Base-by-base conservation (phyloP, 2,797 vertebrate species). In the Brachymystax lenok region DNA sequence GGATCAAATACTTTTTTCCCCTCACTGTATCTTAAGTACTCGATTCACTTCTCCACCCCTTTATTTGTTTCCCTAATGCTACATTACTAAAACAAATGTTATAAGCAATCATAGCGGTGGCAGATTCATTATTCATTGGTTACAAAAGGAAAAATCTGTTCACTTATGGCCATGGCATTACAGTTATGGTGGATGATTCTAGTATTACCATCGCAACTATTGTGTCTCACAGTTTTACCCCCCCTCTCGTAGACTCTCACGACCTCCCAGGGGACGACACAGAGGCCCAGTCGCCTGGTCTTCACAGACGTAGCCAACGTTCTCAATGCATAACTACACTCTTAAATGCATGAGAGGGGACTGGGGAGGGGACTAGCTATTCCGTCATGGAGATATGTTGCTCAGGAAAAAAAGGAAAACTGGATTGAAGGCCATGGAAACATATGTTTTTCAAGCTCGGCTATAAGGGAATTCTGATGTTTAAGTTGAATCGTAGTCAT, bases 271-370 rank as follows among this genome's bases (percentile, higher is more conserved):
- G 96, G 96, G 79, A 93, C 95, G 2, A 91, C 95, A 19, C 97
- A 98, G 94, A 96, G 96, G 89, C 96, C 98, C 84, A 99, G 96
- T 90, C 96, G 97, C 59, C 96, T 99, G 82, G 97, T 98, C 86
- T 99, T 99, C 91, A 97, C 95, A 0, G 98, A 99, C 1, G 95
- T 99, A 87, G 96, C 97, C 87, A 98, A 96, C 71, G 97, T 97
- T 82, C 96, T 99, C 90, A 96, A 96, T 0, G 96, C 97, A 12
- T 99, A 95, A 96, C 79, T 35, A 69, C 72, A 75, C 77, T 78
- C 81, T 84, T 84, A 79, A 83, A 35, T 28, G 16, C 40, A 79
- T 78, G 73, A 74, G 73, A 21, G 70, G 33, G 50, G 64, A 71
- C 71, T 71, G 69, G 74, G 69, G 16, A 50, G 51, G 71, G 69